phyloP scores from a whole-genome alignment of 2,113 vertebrate species.

The Lophochroa leadbeateri region DNA sequence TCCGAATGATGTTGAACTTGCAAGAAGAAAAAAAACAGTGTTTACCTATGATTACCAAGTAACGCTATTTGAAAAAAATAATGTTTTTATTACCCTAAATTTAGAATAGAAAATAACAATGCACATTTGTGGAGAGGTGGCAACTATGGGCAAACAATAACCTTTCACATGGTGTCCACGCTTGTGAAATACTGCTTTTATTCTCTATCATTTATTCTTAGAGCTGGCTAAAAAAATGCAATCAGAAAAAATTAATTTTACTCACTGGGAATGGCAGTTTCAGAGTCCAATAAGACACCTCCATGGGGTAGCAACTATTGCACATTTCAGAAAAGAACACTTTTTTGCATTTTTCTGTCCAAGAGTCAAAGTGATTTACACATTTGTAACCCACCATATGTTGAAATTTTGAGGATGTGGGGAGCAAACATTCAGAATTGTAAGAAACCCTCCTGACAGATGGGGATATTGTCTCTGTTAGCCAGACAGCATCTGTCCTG shows the following conservation, averaged over 20 bases:
- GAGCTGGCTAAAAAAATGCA: neutral
- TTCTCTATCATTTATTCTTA: neutral
- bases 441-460: slow-evolving; percentile 40
- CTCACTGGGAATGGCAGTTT: neutral
- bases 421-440: neutral
- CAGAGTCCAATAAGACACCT: neutral
- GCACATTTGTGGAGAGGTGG: neutral
- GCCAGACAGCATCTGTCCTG: slow-evolving; percentile 48
- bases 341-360: neutral
- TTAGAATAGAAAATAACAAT: neutral
- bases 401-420: neutral
- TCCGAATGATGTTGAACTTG: neutral
- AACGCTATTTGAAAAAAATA: neutral
- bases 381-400: slow-evolving; percentile 53
- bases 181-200: neutral
- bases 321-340: neutral
- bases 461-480: slow-evolving; percentile 40
- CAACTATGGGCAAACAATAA: neutral
- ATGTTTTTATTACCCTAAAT: neutral
- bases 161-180: accelerated
- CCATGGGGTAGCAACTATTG: neutral
- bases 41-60: neutral
- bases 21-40: neutral
- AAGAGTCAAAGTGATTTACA: slow-evolving; percentile 13
- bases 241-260: neutral